Evolutionary conservation across 2,113 vertebrate genomes (phyloP), one percentile per base, ranked within the genome.

Genomic region (Anas platyrhynchos): DNA sequence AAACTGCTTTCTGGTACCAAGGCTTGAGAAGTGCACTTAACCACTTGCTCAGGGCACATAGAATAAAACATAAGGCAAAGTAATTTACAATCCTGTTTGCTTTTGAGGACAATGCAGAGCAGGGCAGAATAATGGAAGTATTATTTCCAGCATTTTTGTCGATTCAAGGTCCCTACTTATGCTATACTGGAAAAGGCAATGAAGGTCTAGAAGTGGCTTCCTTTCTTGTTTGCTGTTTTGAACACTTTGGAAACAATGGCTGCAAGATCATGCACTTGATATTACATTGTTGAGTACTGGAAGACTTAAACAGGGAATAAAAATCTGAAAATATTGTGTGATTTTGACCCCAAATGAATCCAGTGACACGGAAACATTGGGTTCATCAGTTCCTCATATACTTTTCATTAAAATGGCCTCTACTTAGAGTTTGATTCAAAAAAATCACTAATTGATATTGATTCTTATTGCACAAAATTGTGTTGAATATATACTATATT

Each of bases 1-100:
- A 96, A 97, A 78, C 90, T 91, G 80, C 79, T 69, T 97, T 92
- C 71, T 83, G 16, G 46, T 91, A 82, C 85, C 89, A 88, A 88
- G 71, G 76, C 93, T 96, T 97, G 92, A 96, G 97, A 97, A 97
- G 91, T 96, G 84, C 96, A 97, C 97, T 97, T 98, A 98, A 97
- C 94, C 67, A 96, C 91, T 98, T 97, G 89, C 87, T 97, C 34
- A 16, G 83, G 86, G 88, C 89, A 89, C 97, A 91, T 92, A 93
- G 89, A 96, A 97, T 97, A 95, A 97, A 98, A 91, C 96, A 91
- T 93, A 59, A 80, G 79, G 84, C 82, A 95, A 91, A 97, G 90
- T 96, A 85, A 97, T 96, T 96, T 96, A 95, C 84, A 96, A 7
- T 96, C 46, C 55, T 91, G 74, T 96, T 97, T 97, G 92, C 91